Evolutionary conservation across 2,113 vertebrate species (phyloP), one percentile per base, ranked within the genome.

Genomic region (Jaculus jaculus): DNA sequence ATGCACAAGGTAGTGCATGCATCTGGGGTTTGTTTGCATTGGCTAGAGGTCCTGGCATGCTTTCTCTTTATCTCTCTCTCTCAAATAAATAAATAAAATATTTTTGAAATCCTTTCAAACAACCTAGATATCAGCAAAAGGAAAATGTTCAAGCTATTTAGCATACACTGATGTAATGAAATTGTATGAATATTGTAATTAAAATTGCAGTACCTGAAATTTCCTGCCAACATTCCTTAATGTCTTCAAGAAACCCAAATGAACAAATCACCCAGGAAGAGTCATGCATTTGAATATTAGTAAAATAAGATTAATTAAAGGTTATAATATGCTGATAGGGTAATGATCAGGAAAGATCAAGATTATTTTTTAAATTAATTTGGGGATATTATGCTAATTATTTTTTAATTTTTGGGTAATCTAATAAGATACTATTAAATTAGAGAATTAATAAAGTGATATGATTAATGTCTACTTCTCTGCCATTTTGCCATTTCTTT

Each of bases 201-300:
- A 42, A 60, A 66, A 93, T 83, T 63, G 28, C 15, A 81, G 28
- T 84, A 92, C 66, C 84, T 89, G 61, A 95, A 93, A 94, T 95
- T 94, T 96, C 72, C 85, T 94, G 54, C 84, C 66, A 92, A 94
- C 83, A 96, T 83, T 79, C 78, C 63, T 94, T 92, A 96, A 93
- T 97, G 90, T 92, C 95, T 97, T 94, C 63, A 84, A 97, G 91
- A 95, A 95, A 81, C 79, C 95, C 91, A 96, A 97, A 96, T 95
- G n/a, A 92, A 93, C 89, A 94, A 93, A 97, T 96, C 94, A 95
- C 86, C 42, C 2, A 58, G 85, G 68, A 90, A 95, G 89, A 95
- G 93, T 96, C 92, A 79, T 71, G 84, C 93, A 95, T 90, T 94
- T 91, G 89, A 84, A 61, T 23, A 72, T 65, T 83, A 66, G 54